Evolutionary conservation across 2,888 invertebrate species (phyloP).

Genomic region (Amphipyra tragopoginis): DNA sequence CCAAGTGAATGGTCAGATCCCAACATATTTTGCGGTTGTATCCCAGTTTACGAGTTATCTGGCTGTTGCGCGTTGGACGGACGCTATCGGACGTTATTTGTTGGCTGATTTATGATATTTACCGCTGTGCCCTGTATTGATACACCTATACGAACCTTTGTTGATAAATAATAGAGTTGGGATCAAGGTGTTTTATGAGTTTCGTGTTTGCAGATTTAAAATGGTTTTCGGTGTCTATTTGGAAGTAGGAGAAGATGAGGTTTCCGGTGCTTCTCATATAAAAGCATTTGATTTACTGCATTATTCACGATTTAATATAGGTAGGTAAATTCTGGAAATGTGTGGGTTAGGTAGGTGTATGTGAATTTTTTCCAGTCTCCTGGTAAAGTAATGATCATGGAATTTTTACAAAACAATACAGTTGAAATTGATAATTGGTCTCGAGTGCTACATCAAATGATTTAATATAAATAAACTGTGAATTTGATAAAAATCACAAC

Average conservation of each 20-base stretch:
- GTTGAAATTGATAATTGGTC: no score
- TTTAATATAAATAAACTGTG: no score
- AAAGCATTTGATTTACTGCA: no score
- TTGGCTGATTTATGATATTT: conserved; percentile 68
- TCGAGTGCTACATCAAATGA: no score
- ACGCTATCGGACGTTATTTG: conserved; percentile 66
- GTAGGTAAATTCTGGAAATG: no score
- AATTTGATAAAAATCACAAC: no score
- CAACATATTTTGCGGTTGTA: conserved; percentile 54
- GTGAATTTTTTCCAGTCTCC: no score
- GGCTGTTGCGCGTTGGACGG: conserved; percentile 60
- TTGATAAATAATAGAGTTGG: conserved; percentile 49
- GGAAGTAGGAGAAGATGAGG: conserved; percentile 4
- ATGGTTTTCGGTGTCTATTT: conserved; percentile 26
- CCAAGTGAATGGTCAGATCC: conserved; percentile 44
- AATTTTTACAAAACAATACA: no score
- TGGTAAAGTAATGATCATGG: no score
- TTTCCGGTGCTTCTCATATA: not conserved
- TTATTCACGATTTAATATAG: no score
- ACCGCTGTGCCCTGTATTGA: conserved; percentile 52
- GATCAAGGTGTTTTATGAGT: conserved; percentile 45
- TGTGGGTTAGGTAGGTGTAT: no score
- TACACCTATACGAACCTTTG: conserved; percentile 49
- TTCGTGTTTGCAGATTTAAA: conserved; percentile 39
- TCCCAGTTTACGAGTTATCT: conserved; percentile 66